Conservation (phyloP, 2,797 vertebrate genomes). For the Gadopsis bispinosus region DNA sequence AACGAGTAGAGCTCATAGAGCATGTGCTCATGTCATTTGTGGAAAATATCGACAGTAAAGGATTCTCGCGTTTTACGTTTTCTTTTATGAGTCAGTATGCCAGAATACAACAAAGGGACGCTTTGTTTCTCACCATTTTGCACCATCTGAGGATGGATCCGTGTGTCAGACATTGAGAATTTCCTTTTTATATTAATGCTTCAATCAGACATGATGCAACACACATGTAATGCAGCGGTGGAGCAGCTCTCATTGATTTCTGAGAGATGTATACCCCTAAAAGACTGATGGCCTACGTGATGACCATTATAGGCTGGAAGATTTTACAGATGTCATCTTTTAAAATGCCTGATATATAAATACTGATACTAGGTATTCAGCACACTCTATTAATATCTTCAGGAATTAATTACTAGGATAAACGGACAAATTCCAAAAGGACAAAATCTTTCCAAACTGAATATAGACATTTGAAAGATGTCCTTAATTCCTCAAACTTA, state of each 20-base stretch:
- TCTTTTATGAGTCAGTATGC: neutral
- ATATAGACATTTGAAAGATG: neutral
- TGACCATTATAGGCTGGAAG: neutral
- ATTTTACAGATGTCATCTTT: constrained; percentile 13
- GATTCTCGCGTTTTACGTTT: neutral
- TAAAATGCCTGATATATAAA: neutral
- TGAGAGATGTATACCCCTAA: constrained; percentile 15
- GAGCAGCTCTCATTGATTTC: constrained; percentile 31
- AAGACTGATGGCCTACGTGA: constrained; percentile 27
- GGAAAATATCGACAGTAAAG: neutral
- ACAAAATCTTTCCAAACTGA: neutral
- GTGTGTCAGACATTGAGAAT: neutral
- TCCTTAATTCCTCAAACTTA: constrained; percentile 4
- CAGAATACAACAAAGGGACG: neutral
- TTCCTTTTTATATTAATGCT: constrained; percentile 29
- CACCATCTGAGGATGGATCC: constrained; percentile 17
- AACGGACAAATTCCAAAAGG: neutral
- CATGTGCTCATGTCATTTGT: too few relatives aligned
- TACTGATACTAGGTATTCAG: too few relatives aligned
- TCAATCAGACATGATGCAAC: constrained; percentile 66
- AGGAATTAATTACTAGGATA: neutral
- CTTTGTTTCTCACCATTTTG: constrained; percentile 19
- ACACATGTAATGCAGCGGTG: constrained; percentile 29
- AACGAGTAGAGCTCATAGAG: neutral
- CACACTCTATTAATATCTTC: neutral